Evolutionary conservation across 2,888 invertebrate genomes (phyloP).

Genomic region (Brachyptera risi): DNA sequence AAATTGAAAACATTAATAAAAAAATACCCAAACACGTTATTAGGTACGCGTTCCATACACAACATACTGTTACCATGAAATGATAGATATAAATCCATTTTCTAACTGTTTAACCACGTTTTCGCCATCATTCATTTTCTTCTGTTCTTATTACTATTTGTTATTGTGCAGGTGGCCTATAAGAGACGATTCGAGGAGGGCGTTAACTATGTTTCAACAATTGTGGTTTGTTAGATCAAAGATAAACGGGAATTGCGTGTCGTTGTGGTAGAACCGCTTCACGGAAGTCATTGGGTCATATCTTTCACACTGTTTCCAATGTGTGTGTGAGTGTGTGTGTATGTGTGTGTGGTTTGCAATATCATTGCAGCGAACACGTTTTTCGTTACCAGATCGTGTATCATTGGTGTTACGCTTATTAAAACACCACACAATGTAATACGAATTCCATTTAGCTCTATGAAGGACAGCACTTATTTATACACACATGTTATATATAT

Average conservation of each 20-base stretch:
- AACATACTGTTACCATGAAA: not conserved
- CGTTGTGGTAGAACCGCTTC: no score
- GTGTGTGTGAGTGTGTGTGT: no score
- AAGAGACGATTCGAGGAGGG: not conserved
- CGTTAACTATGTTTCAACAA: not conserved
- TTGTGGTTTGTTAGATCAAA: conserved; percentile 6
- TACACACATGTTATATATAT: no score
- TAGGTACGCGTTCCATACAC: not conserved
- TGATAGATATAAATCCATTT: not conserved
- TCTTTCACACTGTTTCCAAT: not conserved
- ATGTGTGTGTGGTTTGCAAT: no score
- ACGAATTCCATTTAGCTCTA: no score
- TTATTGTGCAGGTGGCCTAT: conserved; percentile 2
- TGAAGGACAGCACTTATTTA: no score
- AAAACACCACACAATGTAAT: no score
- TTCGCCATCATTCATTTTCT: not conserved
- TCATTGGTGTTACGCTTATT: not conserved
- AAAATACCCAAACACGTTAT: not conserved
- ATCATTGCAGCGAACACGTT: conserved; percentile 7
- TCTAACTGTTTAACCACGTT: not conserved
- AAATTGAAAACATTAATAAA: conserved; percentile 4
- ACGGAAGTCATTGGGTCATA: not conserved
- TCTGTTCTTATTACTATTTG: no score
- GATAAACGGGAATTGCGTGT: conserved; percentile 12
- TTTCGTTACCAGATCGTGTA: conserved; percentile 11